Evolutionary conservation across 2,113 vertebrate genomes (phyloP).

Genomic region (Desmodus rotundus): DNA sequence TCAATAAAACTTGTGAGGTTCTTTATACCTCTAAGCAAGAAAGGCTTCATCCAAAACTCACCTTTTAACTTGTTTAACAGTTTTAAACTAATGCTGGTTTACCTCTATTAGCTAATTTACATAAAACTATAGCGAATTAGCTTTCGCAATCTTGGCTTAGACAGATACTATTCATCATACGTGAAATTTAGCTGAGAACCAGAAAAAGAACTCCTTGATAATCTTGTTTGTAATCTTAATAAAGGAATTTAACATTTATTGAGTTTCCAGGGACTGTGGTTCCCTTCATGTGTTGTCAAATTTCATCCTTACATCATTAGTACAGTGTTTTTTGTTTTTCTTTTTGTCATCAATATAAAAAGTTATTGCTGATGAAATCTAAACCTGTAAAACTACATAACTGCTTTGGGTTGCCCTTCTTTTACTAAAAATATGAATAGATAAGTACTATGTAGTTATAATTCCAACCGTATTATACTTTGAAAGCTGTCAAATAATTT

Average conservation of each 20-base stretch:
- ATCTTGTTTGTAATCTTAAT: constrained; percentile 1
- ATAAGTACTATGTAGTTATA: not conserved
- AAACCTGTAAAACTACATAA: not conserved
- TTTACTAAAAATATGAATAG: constrained; percentile 8
- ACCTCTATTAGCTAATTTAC: not conserved
- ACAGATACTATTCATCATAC: not conserved
- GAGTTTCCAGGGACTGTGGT: not conserved
- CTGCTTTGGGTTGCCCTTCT: not conserved
- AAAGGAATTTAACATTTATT: constrained; percentile 23
- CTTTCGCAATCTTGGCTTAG: not conserved
- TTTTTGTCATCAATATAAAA: not conserved
- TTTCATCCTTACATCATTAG: not conserved
- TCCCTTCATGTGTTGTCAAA: not conserved
- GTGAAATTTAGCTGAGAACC: not conserved
- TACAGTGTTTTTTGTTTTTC: not conserved
- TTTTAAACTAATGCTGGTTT: constrained; percentile 6
- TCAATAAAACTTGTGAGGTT: not conserved
- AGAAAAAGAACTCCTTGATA: constrained; percentile 32
- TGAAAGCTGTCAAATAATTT: not conserved
- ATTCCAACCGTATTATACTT: not conserved
- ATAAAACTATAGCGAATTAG: constrained; percentile 21
- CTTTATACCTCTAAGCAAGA: constrained; percentile 39
- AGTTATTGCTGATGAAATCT: not conserved
- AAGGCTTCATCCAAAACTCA: constrained; percentile 6
- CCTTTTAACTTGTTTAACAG: constrained; percentile 7